Evolutionary conservation across 2,797 vertebrate species (phyloP), one percentile per base, ranked within the genome.

Genomic region (Cossypha niveicapilla): DNA sequence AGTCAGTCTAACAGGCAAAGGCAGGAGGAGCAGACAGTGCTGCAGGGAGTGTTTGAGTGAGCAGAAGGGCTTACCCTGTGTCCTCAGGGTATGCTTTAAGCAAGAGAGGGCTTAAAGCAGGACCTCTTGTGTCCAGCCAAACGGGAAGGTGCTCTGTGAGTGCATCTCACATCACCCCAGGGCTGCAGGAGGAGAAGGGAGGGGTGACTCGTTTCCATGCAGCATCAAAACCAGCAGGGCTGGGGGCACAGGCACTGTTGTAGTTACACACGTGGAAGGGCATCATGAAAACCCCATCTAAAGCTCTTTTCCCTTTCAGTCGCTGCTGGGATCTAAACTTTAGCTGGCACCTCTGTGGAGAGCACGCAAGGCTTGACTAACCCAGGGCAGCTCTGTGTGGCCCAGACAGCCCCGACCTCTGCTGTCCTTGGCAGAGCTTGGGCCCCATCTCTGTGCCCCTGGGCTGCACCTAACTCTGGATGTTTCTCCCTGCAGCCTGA

Each of bases 401-500:
- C 24, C 39, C 45, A 11, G 65, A 10, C 44, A 72, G 53, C 50
- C 6, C 72, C 7, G 19, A 28, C 16, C n/a, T 34, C 4, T 0
- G 0, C 13, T 39, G n/a, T 32, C 6, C 0, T 66, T 11, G 3
- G 80, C 2, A 79, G 42, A 28, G 44, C 54, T 60, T 60, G 50
- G 47, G 28, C 41, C 30, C 41, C 1, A 1, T 72, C 16, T 2
- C 3, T 12, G 5, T 42, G 7, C 28, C 18, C 13, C 6, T 0
- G 3, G 39, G n/a, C 41, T 27, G 16, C n/a, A 28, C 10, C 53
- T 57, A 34, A 90, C 34, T 11, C 19, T 19, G 54, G 8, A 0
- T 32, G 0, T 45, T 66, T 93, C 57, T 63, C 82, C 44, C 44
- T 34, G 79, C 74, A 99, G 99, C 93, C 96, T 99, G 96, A 99